Conservation (phyloP, 2,113 vertebrate species). For the Epinephelus lanceolatus region DNA sequence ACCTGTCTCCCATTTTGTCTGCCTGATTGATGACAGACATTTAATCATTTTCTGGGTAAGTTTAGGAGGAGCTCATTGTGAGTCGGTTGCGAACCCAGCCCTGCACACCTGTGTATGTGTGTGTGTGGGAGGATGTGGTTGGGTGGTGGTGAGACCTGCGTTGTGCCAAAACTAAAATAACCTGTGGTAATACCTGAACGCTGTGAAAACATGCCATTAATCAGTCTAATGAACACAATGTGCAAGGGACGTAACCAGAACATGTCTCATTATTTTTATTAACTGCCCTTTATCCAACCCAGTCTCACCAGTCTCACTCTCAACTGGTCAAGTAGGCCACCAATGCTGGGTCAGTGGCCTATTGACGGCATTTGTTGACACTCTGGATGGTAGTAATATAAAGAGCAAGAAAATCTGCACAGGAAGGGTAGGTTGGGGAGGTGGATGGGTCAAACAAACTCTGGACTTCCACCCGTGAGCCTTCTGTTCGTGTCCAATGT, state of each 20-base stretch:
- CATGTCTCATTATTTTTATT: not conserved
- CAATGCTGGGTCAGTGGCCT: too few relatives aligned
- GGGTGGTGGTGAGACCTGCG: not conserved
- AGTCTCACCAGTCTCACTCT: too few relatives aligned
- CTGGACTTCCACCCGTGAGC: too few relatives aligned
- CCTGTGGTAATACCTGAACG: not conserved
- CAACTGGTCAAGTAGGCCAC: too few relatives aligned
- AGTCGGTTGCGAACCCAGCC: conserved; percentile 13
- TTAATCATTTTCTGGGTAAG: not conserved
- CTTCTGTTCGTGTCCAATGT: too few relatives aligned
- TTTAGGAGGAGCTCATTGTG: conserved; percentile 20
- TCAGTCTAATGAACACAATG: not conserved
- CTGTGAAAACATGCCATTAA: conserved; percentile 25
- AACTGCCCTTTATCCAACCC: too few relatives aligned
- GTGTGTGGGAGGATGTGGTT: not conserved
- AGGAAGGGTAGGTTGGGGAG: too few relatives aligned
- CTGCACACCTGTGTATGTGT: conserved; percentile 23
- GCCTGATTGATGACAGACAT: not conserved
- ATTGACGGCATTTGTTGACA: too few relatives aligned
- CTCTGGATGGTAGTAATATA: too few relatives aligned
- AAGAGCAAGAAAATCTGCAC: too few relatives aligned
- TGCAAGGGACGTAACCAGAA: not conserved
- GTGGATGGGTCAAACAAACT: too few relatives aligned
- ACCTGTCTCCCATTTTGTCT: not conserved
- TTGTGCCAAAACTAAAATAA: conserved; percentile 25